A percentile compares a stretch with the other conserved stretches of the same genome.
These are phyloP conservation scores for Hydractinia symbiolongicarpus DNA, from an alignment of 30 jellyfish, hydroid and myxozoan species.

Conservation along the genomic window DNA sequence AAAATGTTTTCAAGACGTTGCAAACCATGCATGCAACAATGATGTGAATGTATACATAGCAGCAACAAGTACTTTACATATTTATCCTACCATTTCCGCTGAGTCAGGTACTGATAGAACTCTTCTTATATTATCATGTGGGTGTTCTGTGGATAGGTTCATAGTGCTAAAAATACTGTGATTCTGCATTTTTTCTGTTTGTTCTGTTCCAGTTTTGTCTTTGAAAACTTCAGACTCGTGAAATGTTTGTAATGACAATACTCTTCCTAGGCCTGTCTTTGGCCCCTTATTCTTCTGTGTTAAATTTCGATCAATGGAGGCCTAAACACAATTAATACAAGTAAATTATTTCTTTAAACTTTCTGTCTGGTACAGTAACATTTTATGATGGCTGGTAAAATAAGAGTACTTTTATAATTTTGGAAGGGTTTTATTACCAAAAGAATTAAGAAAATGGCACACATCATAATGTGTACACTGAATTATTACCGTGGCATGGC, in stretches of 20 bases:
- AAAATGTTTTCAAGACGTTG: too few relatives aligned
- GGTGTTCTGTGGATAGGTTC: background rate
- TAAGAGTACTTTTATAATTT: too few relatives aligned
- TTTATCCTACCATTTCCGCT: background rate
- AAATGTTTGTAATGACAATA: background rate
- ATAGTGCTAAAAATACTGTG: background rate
- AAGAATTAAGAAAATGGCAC: too few relatives aligned
- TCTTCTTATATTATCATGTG: background rate
- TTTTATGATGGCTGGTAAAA: too few relatives aligned
- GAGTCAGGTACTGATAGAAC: constrained; percentile 8
- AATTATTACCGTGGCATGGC: too few relatives aligned
- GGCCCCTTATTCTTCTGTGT: background rate
- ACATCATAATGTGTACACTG: too few relatives aligned
- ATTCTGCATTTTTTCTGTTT: background rate
- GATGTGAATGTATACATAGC: too few relatives aligned
- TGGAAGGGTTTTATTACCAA: too few relatives aligned
- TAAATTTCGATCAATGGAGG: constrained; percentile 5
- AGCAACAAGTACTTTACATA: too few relatives aligned
- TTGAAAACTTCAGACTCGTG: constrained; percentile 3
- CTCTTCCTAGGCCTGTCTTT: constrained; percentile 1
- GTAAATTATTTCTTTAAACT: too few relatives aligned
- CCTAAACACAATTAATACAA: background rate
- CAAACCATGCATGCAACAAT: too few relatives aligned
- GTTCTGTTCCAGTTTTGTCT: background rate
- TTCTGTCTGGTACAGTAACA: too few relatives aligned